Evolutionary conservation across 2,113 vertebrate species (phyloP).

Genomic region (Eublepharis macularius): DNA sequence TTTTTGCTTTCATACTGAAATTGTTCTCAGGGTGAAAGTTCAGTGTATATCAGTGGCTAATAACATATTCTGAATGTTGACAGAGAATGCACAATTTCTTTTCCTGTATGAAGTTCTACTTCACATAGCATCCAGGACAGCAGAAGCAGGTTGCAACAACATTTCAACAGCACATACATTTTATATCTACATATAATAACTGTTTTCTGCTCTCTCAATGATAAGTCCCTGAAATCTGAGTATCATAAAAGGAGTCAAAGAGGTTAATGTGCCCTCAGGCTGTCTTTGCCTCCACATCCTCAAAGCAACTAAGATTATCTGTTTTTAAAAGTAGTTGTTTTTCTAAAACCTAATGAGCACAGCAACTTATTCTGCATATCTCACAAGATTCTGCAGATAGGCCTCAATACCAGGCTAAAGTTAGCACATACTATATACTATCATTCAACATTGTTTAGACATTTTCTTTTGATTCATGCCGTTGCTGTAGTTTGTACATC

Average conservation of each 20-base stretch:
- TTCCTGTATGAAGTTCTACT: not conserved
- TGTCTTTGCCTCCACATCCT: not conserved
- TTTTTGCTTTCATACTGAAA: not conserved
- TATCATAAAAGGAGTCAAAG: not conserved
- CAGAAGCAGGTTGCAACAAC: not conserved
- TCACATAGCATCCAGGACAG: not conserved
- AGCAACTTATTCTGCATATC: constrained; percentile 39
- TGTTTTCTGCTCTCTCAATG: not conserved
- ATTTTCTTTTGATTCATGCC: constrained; percentile 84
- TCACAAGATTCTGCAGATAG: constrained; percentile 66
- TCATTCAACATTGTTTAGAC: constrained; percentile 83
- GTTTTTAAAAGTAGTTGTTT: constrained; percentile 27
- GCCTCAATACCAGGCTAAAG: constrained; percentile 68
- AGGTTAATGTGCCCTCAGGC: not conserved
- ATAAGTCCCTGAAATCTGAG: not conserved
- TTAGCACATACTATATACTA: constrained; percentile 78
- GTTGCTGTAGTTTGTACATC: constrained; percentile 82
- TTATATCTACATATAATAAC: not conserved
- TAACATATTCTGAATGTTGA: not conserved
- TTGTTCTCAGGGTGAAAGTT: too few relatives aligned
- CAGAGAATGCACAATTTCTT: not conserved
- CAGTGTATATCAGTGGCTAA: not conserved
- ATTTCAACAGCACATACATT: not conserved
- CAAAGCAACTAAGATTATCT: not conserved
- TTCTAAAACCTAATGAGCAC: constrained; percentile 16